Base-by-base conservation (phyloP, 2,113 vertebrate genomes). In the Suricata suricatta region DNA sequence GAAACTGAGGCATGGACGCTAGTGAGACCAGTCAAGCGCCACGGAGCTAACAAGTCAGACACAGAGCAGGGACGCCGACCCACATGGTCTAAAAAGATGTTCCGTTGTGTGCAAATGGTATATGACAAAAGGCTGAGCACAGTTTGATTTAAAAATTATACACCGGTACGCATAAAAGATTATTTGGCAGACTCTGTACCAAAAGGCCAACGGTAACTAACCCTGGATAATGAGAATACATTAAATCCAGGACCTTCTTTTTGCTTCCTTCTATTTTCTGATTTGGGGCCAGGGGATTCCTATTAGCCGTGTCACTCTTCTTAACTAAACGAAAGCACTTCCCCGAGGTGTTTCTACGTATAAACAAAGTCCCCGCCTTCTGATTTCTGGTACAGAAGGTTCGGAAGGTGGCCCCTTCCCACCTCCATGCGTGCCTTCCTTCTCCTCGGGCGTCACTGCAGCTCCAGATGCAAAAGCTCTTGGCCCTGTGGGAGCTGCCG, bases 321-420 rank as follows among this genome's bases (percentile, higher is more conserved):
- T 81, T 21, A 25, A 44, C 23, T 25, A 41, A 35, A 64, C 64
- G 5, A 33, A 29, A 95, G 21, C 69, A 17, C 8, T 52, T 95
- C 87, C 93, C 44, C 92, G 87, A 38, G 97, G 86, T 90, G 81
- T 82, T 95, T 96, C 96, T 88, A 96, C 60, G 71, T 0, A n/a
- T 4, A 69, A 80, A 92, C 31, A 86, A 90, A 92, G 52, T 44
- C 88, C 95, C 81, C 25, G 81, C 25, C 57, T 66, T 21, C 69
- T 15, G 16, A n/a, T 1, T 1, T 66, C 69, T 10, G 16, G n/a
- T 31, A 31, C 38, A 7, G 33, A 35, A 69, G 68, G 68, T 11
- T 64, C 33, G 17, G n/a, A 35, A 71, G 68, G 68, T 19, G 0
- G 54, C 17, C 33, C 54, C 29, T 74, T 74, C 63, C 88, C 64